Evolutionary conservation across 2,888 invertebrate species (phyloP), one percentile per base, ranked within the genome.

Genomic region (Trilocha varians): DNA sequence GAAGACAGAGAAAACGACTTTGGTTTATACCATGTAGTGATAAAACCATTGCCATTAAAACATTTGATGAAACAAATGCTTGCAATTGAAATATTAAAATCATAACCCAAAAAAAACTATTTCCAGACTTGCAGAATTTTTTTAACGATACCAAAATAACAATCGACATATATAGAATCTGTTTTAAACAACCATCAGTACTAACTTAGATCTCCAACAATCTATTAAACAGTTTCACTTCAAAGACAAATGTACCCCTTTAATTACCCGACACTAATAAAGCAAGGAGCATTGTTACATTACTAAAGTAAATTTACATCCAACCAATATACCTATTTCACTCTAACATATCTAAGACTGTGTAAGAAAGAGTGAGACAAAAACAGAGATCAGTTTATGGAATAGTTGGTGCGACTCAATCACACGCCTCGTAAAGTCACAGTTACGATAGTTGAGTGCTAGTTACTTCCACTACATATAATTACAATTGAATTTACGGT

Each of bases 401-500:
- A 55, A 65, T 68, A 61, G 58, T 61, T 54, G 48, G 50, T 44
- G 55, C 47, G 60, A 51, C 50, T 61, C 76, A 72, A 79, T 79
- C 78, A 78, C 73, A 70, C 57, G 74, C 46, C 50, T 65, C 68
- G 65, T 65, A 65, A 67, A 66, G 55, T 57, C 50, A 44, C 47
- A 39, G 48, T 36, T 53, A 49, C 59, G 55, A 62, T 70, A 70
- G 70, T 75, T 74, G 50, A 51, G 55, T 55, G 57, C 58, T 55
- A 57, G 67, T 84, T 78, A 80, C 73, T 85, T 85, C 84, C 84
- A 77, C 80, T 83, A 83, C 83, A 84, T 85, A 83, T 83, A 80
- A 78, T 79, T 80, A 79, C 75, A 63, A 79, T 78, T 70, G 65
- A 70, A 82, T 79, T 82, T 79, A 80, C 74, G 62, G 69, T 59